Evolutionary conservation across 2,113 vertebrate species (phyloP), one percentile per base, ranked within the genome.

Genomic region (Sclerurus mexicanus): DNA sequence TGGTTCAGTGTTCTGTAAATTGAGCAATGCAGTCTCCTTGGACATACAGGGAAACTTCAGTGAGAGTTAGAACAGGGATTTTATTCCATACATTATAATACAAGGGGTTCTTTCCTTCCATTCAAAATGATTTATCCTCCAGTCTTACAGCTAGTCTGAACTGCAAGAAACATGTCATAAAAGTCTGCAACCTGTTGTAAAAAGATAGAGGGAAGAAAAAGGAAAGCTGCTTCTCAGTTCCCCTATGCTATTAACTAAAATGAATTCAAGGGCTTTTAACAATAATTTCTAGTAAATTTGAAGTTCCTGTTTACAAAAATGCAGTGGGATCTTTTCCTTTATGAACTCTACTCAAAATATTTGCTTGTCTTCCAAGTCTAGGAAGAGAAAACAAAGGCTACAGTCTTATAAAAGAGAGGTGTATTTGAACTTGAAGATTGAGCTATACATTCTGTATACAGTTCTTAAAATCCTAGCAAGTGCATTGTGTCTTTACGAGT

Each of bases 41-140:
- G 52, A 67, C 18, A 11, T 12, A 39, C 2, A 73, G 24, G 19
- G 69, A 63, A 72, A 73, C 71, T 82, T 93, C 52, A 72, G 8
- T 16, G 33, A 62, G 31, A 53, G 6, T 40, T 23, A 59, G 31
- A 85, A 79, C 15, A 75, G 7, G 15, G 33, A 52, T 68, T 87
- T 82, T 72, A 52, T 39, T 79, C 42, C 27, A n/a, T 20, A 78
- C 3, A 6, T 60, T 87, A 30, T 56, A 60, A 68, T 40, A 82
- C 78, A 74, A 25, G 39, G 3, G 3, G 0, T 0, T 10, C 30
- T 53, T 59, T 47, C 49, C n/a, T 44, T 56, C 27, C 14, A 19
- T 66, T 88, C 31, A 67, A 30, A 76, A 42, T 64, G 1, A 60
- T 90, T 44, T 67, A 74, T 50, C 25, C 39, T 62, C 50, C 82